Conservation (phyloP, 92 coral and sea anemone genomes). For the Isaurus tuberculatus region DNA sequence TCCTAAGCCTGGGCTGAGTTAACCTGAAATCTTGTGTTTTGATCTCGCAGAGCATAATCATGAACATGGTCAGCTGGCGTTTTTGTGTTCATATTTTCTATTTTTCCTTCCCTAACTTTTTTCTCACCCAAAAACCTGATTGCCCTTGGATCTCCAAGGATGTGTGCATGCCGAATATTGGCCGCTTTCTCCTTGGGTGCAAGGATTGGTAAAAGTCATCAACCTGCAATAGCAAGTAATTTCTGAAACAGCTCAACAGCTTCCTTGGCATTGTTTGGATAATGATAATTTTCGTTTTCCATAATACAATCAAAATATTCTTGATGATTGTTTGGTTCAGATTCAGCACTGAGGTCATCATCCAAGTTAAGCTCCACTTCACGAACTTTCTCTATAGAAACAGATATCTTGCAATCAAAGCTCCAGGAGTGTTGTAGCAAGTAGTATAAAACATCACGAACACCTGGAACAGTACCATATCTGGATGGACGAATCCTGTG, state of each 20-base stretch:
- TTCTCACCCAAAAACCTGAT: neutral
- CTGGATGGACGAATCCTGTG: slow-evolving; percentile 6
- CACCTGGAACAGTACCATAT: slow-evolving; percentile 6
- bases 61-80: neutral
- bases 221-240: slow-evolving; percentile 18
- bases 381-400: slow-evolving; percentile 5
- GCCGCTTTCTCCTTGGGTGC: neutral
- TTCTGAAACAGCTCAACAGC: slow-evolving; percentile 16
- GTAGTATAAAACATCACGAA: slow-evolving; percentile 11
- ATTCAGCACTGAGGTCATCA: slow-evolving; percentile 3
- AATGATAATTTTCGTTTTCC: slow-evolving; percentile 11
- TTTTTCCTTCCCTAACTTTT: slow-evolving; percentile 10
- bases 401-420: neutral
- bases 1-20: neutral
- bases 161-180: neutral
- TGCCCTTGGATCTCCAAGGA: slow-evolving; percentile 1
- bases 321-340: slow-evolving; percentile 7
- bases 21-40: neutral
- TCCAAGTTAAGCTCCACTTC: slow-evolving; percentile 7
- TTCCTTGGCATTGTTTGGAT: neutral
- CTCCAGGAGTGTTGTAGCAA: neutral
- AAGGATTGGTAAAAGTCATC: slow-evolving; percentile 4
- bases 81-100: neutral
- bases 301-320: neutral
- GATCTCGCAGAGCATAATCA: neutral